Evolutionary conservation across 2,888 invertebrate genomes (phyloP).

Genomic region (Amphipyra tragopoginis): DNA sequence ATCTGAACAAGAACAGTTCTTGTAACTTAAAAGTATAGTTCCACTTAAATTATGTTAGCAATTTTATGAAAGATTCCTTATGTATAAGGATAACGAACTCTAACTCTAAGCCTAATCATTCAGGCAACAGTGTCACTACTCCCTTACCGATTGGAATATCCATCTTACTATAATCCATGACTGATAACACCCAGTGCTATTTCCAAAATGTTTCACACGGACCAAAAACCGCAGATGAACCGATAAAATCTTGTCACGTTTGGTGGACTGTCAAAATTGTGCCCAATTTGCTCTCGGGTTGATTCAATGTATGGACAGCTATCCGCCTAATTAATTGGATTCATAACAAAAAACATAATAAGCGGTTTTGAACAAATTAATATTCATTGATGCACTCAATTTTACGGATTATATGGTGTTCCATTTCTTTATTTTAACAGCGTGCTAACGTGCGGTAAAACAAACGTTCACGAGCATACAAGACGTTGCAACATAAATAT

Average conservation of each 20-base stretch:
- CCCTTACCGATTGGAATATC: conserved; percentile 1
- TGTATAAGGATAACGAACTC: too few species aligned
- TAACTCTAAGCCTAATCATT: not conserved
- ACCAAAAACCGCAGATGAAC: conserved; percentile 57
- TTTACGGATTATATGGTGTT: too few species aligned
- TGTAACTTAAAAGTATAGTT: too few species aligned
- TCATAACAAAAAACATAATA: conserved; percentile 30
- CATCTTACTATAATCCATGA: conserved; percentile 27
- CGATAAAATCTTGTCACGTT: conserved; percentile 66
- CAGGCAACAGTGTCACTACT: not conserved
- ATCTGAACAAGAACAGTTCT: too few species aligned
- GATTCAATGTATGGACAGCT: conserved; percentile 50
- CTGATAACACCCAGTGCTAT: conserved; percentile 41
- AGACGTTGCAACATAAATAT: too few species aligned
- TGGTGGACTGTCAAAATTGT: conserved; percentile 62
- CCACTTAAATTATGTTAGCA: too few species aligned
- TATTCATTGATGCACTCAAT: not conserved
- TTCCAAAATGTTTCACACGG: conserved; percentile 65
- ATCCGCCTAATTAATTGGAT: conserved; percentile 54
- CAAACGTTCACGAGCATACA: too few species aligned
- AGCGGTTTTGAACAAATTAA: conserved; percentile 25
- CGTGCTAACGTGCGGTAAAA: too few species aligned
- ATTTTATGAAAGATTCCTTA: too few species aligned
- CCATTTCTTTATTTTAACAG: too few species aligned
- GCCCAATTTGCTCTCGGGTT: conserved; percentile 55